phyloP scores from a whole-genome alignment of 1,140 invertebrate species.

The Caenorhabditis briggsae region DNA sequence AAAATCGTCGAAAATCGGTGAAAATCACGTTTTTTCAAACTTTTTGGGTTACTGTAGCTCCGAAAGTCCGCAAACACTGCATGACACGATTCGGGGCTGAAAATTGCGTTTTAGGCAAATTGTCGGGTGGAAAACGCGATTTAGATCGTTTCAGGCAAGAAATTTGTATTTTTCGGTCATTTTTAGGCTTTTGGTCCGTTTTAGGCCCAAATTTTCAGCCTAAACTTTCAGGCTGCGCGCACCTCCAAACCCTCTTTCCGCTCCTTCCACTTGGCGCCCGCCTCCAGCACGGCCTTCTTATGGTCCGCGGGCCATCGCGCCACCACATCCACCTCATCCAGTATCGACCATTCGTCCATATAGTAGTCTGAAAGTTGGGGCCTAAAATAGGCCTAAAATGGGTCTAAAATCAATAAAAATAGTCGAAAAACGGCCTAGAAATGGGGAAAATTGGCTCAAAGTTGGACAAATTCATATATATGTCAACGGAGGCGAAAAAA shows the following conservation, averaged over 20 bases:
- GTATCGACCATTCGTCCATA: constrained; percentile 41
- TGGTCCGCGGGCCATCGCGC: constrained; percentile 36
- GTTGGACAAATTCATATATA: not conserved
- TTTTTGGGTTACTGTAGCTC: too few species aligned
- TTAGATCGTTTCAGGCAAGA: not conserved
- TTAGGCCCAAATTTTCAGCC: not conserved
- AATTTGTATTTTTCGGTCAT: too few species aligned
- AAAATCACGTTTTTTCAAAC: too few species aligned
- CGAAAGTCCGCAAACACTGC: too few species aligned
- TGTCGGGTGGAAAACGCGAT: not conserved
- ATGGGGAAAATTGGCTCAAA: not conserved
- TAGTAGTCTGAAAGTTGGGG: not conserved
- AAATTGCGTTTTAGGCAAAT: too few species aligned
- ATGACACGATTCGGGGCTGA: too few species aligned
- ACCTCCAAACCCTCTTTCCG: constrained; percentile 53
- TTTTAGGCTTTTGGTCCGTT: too few species aligned
- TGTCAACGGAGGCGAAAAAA: not conserved
- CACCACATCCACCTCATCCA: constrained; percentile 44
- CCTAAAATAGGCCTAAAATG: not conserved
- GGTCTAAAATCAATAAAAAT: not conserved
- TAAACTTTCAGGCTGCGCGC: not conserved
- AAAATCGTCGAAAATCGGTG: too few species aligned
- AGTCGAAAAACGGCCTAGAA: not conserved
- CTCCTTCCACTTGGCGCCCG: constrained; percentile 50
- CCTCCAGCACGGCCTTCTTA: constrained; percentile 9